phyloP scores from a whole-genome alignment of 1,140 invertebrate species.

The Telenomus remus region DNA sequence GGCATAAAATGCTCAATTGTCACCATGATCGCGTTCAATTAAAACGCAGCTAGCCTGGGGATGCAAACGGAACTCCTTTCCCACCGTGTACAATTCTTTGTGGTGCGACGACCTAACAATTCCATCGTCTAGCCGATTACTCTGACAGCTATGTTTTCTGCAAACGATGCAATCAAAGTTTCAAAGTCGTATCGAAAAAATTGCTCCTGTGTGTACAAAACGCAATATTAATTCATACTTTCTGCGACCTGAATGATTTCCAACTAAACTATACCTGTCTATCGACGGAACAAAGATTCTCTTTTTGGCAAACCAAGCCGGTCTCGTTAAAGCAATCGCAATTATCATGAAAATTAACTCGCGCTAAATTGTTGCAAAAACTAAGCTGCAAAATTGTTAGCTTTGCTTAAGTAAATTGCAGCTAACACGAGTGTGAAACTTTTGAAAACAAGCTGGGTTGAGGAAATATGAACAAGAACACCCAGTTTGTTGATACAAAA shows the following conservation, averaged over 20 bases:
- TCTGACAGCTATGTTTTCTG: slow-evolving; percentile 47
- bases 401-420: too few species aligned
- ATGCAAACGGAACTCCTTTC: slow-evolving; percentile 59
- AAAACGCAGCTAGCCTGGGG: slow-evolving; percentile 62
- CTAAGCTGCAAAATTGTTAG: too few species aligned
- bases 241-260: not conserved
- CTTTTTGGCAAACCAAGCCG: too few species aligned
- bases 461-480: too few species aligned
- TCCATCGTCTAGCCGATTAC: slow-evolving; percentile 48
- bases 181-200: slow-evolving; percentile 19
- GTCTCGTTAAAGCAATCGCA: too few species aligned
- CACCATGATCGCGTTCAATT: slow-evolving; percentile 66
- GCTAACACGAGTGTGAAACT: too few species aligned
- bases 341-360: too few species aligned
- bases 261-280: too few species aligned
- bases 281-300: too few species aligned
- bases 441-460: too few species aligned
- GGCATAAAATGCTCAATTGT: slow-evolving; percentile 55
- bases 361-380: too few species aligned
- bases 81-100: slow-evolving; percentile 51
- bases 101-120: slow-evolving; percentile 63
- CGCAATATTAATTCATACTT: not conserved
- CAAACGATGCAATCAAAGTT: slow-evolving; percentile 46
- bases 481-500: too few species aligned
- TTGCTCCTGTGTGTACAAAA: slow-evolving; percentile 1